Percentiles rank a stretch among this genome's conserved stretches.
These are phyloP conservation scores for Stichopus chloronotus DNA, from an alignment of 35 echinoderm and acorn worm genomes.

Conservation along the genomic window DNA sequence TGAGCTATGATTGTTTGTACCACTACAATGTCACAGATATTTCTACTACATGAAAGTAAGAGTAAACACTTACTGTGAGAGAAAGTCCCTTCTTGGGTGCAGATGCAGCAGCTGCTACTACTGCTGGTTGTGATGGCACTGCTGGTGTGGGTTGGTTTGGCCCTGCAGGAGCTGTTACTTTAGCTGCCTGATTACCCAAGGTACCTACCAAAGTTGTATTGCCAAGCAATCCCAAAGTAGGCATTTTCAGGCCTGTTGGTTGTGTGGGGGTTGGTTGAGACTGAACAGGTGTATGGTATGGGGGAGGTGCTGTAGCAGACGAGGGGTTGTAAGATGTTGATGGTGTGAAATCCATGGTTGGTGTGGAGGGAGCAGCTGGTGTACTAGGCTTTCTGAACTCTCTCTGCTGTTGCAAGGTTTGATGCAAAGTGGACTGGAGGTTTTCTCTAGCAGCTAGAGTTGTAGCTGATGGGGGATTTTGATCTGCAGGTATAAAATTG, in stretches of 20 bases:
- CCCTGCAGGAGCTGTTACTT: slow-evolving; percentile 43
- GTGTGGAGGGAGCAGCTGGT: slow-evolving; percentile 36
- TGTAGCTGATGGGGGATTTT: slow-evolving; percentile 57
- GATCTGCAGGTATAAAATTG: neutral
- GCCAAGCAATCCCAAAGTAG: slow-evolving; percentile 14
- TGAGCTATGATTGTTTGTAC: too few relatives aligned
- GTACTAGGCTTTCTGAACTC: slow-evolving; percentile 53
- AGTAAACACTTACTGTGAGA: slow-evolving; percentile 93
- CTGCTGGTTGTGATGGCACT: slow-evolving; percentile 6
- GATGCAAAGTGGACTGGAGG: slow-evolving; percentile 76
- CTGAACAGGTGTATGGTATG: neutral
- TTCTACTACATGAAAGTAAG: too few relatives aligned
- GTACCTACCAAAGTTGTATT: slow-evolving; percentile 39
- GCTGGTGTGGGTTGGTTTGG: slow-evolving; percentile 3
- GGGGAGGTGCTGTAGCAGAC: neutral
- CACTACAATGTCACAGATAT: too few relatives aligned
- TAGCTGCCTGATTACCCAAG: slow-evolving; percentile 34
- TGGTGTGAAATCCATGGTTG: slow-evolving; percentile 19
- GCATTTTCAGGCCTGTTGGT: slow-evolving; percentile 43
- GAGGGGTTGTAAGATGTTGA: slow-evolving; percentile 53
- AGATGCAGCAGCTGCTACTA: neutral
- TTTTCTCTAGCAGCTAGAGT: slow-evolving; percentile 86
- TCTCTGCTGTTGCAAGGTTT: slow-evolving; percentile 71
- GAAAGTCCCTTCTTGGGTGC: slow-evolving; percentile 83
- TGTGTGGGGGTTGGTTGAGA: neutral